These are phyloP conservation scores for Apoderus coryli DNA, from an alignment of 2,888 invertebrate species.

Conservation along the genomic window DNA sequence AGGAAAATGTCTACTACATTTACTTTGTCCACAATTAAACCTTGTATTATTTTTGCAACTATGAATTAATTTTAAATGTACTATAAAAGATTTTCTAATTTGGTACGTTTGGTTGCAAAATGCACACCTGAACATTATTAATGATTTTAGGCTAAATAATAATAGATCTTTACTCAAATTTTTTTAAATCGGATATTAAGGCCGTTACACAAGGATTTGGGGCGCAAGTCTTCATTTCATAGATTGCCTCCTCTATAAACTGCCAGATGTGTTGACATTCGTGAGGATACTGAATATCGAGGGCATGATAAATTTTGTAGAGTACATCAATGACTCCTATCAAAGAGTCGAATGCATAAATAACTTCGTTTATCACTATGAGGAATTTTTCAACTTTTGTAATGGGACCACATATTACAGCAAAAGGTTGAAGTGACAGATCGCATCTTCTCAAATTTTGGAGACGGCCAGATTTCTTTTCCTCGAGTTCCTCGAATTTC, in stretches of 20 bases:
- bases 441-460: neutral
- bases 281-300: slow-evolving; percentile 2
- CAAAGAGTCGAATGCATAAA: neutral
- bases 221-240: neutral
- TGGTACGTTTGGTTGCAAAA: no score
- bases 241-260: neutral
- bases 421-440: slow-evolving; percentile 4
- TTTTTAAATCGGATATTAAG: no score
- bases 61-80: no score
- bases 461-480: no score
- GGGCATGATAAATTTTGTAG: neutral
- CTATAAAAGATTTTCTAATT: no score
- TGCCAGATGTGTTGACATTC: slow-evolving; percentile 6
- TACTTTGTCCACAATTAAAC: no score
- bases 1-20: no score
- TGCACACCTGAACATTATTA: no score
- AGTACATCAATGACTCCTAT: neutral
- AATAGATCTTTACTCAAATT: no score
- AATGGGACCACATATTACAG: slow-evolving; percentile 2
- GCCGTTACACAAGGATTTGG: neutral
- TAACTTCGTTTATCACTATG: slow-evolving; percentile 2
- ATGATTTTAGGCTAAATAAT: no score
- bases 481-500: no score
- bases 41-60: no score
- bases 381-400: neutral